phyloP scores from a whole-genome alignment of 2,888 invertebrate genomes.

The Caenorhabditis panamensis region DNA sequence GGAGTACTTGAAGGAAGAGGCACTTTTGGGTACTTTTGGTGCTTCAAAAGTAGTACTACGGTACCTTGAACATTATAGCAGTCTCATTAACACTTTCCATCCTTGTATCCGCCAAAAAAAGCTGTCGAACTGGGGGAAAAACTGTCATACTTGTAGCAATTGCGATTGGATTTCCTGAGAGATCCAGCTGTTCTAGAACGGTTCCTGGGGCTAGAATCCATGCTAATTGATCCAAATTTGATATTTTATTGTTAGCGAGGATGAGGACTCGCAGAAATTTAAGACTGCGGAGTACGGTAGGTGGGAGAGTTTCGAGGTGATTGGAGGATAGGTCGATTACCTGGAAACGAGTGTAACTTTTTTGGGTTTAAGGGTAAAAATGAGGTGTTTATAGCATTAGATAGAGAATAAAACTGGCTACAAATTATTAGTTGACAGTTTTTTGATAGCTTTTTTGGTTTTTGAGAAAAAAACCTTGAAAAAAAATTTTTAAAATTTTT shows the following conservation, averaged over 20 bases:
- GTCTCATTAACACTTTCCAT: conserved; percentile 69
- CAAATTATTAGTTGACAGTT: too few species aligned
- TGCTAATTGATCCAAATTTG: conserved; percentile 67
- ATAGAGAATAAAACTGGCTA: too few species aligned
- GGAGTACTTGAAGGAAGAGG: background rate
- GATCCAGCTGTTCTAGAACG: conserved; percentile 71
- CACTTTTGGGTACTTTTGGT: too few species aligned
- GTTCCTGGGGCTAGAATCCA: conserved; percentile 71
- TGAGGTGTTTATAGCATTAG: too few species aligned
- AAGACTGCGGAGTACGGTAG: conserved; percentile 70
- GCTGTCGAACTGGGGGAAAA: conserved; percentile 71
- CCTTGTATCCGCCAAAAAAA: conserved; percentile 69
- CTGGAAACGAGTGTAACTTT: too few species aligned
- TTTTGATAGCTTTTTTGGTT: too few species aligned
- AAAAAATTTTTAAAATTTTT: too few species aligned
- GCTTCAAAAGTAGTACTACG: background rate
- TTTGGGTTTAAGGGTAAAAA: too few species aligned
- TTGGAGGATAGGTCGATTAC: conserved; percentile 72
- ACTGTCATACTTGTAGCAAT: conserved; percentile 60
- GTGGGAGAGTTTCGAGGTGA: conserved; percentile 71
- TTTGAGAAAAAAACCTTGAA: too few species aligned
- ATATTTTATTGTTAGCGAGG: conserved; percentile 72
- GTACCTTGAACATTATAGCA: conserved; percentile 66
- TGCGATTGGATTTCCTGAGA: conserved; percentile 72
- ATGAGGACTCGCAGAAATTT: conserved; percentile 68